Conservation (phyloP, 1,140 invertebrate species). For the Branchinecta lynchi region DNA sequence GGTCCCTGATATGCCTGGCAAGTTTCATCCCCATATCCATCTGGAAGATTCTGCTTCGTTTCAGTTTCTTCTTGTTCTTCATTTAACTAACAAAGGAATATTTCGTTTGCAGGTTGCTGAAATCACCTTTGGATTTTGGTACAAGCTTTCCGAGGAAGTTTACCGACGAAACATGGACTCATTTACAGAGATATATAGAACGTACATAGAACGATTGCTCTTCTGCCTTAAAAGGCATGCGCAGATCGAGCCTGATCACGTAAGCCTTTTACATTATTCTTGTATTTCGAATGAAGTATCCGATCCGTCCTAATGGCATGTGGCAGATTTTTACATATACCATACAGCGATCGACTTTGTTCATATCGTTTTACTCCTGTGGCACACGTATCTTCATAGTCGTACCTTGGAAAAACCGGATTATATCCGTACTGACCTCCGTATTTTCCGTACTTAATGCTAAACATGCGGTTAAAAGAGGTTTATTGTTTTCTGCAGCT, state of each 20-base stretch:
- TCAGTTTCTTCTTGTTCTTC: slow-evolving; percentile 5
- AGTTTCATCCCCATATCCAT: background rate
- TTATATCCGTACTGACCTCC: too few species aligned
- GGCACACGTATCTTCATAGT: too few species aligned
- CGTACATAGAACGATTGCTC: slow-evolving; percentile 77
- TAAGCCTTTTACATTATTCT: slow-evolving; percentile 32
- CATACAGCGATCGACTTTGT: too few species aligned
- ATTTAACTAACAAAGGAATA: background rate
- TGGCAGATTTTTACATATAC: too few species aligned
- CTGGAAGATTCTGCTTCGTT: background rate
- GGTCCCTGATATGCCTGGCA: too few species aligned
- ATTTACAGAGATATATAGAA: slow-evolving; percentile 62
- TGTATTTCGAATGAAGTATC: too few species aligned
- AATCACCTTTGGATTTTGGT: slow-evolving; percentile 95
- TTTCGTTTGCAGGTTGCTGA: slow-evolving; percentile 59
- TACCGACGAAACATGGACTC: slow-evolving; percentile 70
- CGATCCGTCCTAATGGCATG: too few species aligned
- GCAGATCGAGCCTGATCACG: slow-evolving; percentile 77
- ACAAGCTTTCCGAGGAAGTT: slow-evolving; percentile 78
- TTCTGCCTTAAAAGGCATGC: slow-evolving; percentile 66
- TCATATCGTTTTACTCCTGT: too few species aligned
- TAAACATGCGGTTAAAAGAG: too few species aligned
- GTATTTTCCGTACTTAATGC: too few species aligned
- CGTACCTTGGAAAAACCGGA: too few species aligned
- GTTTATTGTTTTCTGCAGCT: too few species aligned